phyloP scores from a whole-genome alignment of 2,113 vertebrate species.

The Takifugu bimaculatus region DNA sequence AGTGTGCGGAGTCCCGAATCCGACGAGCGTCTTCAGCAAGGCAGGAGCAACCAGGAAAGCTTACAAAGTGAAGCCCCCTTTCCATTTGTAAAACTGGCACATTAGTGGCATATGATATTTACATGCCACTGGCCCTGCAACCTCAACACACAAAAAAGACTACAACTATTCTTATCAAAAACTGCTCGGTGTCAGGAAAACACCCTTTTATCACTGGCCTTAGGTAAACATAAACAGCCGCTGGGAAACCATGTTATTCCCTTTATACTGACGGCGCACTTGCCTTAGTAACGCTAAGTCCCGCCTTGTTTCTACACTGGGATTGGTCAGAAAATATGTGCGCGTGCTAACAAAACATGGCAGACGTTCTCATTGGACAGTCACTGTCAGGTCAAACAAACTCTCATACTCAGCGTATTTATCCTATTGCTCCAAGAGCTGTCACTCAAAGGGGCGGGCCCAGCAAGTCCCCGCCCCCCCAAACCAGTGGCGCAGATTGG shows the following conservation, averaged over 20 bases:
- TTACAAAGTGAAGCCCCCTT: conserved; percentile 75
- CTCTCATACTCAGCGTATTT: conserved; percentile 69
- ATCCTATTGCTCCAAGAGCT: conserved; percentile 27
- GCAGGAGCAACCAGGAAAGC: conserved; percentile 72
- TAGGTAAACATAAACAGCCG: conserved; percentile 75
- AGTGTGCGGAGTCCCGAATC: conserved; percentile 59
- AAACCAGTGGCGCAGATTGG: conserved; percentile 60
- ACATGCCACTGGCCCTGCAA: conserved; percentile 64
- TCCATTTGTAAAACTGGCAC: conserved; percentile 83
- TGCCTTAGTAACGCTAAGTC: conserved; percentile 68
- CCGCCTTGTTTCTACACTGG: conserved; percentile 66
- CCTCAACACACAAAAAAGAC: conserved; percentile 1
- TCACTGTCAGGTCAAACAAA: conserved; percentile 30
- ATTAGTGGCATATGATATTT: conserved; percentile 72
- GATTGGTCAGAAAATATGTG: conserved; percentile 51
- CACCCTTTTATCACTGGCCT: conserved; percentile 36
- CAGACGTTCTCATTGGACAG: conserved; percentile 28
- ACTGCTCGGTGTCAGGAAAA: conserved; percentile 3
- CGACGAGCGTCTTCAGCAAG: conserved; percentile 54
- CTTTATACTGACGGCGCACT: conserved; percentile 70
- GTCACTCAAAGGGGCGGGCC: conserved; percentile 44
- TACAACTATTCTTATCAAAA: conserved; percentile 1
- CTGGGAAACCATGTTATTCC: conserved; percentile 73
- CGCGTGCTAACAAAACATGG: neutral
- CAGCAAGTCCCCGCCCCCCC: conserved; percentile 24